Conservation (phyloP, 2,797 vertebrate genomes). For the Onychomys leucogaster region DNA sequence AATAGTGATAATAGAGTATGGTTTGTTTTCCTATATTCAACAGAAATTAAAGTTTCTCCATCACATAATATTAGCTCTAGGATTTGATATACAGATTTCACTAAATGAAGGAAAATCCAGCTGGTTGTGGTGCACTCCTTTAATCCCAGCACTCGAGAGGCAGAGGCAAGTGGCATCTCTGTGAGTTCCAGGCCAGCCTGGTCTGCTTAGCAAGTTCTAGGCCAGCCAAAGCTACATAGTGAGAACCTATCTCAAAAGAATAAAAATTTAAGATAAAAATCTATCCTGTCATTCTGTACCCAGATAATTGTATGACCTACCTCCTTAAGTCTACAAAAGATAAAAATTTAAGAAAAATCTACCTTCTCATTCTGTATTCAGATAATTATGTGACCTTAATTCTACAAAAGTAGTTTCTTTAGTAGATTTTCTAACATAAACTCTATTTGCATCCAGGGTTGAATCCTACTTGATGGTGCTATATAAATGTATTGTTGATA, state of each 20-base stretch:
- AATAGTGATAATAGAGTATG: background rate
- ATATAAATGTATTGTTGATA: background rate
- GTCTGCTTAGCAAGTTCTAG: background rate
- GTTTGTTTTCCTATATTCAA: background rate
- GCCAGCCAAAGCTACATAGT: background rate
- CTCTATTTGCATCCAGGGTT: background rate
- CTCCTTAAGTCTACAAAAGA: background rate
- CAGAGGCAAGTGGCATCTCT: background rate
- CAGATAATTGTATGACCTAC: background rate
- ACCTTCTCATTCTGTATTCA: background rate
- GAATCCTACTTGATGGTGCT: background rate
- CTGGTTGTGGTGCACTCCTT: background rate
- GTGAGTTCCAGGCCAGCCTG: background rate
- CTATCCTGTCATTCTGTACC: background rate
- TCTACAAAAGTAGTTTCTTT: background rate
- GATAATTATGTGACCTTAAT: background rate
- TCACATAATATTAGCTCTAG: background rate
- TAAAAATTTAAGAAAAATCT: background rate
- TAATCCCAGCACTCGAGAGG: background rate
- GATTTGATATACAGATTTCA: background rate
- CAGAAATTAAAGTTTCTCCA: background rate
- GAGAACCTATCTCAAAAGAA: background rate
- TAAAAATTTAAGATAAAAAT: background rate
- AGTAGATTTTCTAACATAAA: conserved; percentile 19
- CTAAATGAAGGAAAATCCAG: background rate